A percentile compares a stretch with the other conserved stretches of the same genome.
Evolutionary conservation across 2,888 invertebrate genomes (phyloP).

Genomic region (Parapristionchus giblindavisi): DNA sequence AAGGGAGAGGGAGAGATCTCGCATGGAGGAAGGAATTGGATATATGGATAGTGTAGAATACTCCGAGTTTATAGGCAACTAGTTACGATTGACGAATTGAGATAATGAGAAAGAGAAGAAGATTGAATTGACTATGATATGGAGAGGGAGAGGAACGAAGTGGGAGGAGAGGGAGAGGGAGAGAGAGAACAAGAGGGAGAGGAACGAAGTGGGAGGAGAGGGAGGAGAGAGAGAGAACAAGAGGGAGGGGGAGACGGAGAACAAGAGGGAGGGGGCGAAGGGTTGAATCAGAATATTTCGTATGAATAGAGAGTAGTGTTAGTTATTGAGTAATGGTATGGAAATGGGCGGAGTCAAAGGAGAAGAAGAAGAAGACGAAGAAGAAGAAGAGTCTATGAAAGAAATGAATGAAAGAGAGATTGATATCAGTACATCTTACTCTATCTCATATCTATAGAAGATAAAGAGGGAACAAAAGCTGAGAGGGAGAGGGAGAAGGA

Average conservation of each 20-base stretch:
- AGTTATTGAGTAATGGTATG: background rate
- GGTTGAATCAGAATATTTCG: constrained; percentile 1
- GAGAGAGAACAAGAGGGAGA: background rate
- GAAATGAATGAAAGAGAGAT: background rate
- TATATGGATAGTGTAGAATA: background rate
- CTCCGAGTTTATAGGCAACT: background rate
- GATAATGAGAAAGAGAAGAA: background rate
- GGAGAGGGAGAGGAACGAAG: background rate
- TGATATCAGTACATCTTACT: background rate
- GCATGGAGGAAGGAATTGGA: background rate
- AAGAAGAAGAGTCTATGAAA: background rate
- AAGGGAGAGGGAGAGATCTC: background rate
- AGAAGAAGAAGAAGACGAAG: background rate
- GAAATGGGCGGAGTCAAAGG: background rate
- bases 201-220: background rate
- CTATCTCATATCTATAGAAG: background rate
- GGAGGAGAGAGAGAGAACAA: background rate
- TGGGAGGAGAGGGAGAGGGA: background rate
- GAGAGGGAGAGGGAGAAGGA: background rate
- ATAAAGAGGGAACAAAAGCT: background rate
- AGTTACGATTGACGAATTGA: background rate
- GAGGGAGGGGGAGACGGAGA: background rate
- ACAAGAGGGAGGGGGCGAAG: background rate
- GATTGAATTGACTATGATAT: background rate
- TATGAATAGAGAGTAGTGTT: constrained; percentile 1